Conservation (phyloP, 2,113 vertebrate species). For the Melanocharis versteri region DNA sequence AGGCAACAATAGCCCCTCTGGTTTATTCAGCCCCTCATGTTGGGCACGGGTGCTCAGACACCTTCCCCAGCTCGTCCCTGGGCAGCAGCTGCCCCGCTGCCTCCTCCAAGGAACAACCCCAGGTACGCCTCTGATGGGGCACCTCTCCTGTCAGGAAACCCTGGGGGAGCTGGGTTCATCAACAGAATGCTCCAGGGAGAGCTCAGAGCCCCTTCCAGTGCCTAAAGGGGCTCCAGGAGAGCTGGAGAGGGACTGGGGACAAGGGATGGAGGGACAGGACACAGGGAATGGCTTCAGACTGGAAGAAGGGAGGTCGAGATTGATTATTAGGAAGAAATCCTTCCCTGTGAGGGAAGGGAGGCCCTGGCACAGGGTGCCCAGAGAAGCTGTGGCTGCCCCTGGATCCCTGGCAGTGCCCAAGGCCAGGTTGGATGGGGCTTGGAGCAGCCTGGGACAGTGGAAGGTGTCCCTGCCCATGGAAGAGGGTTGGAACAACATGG, state of each 20-base stretch:
- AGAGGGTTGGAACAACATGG: background rate
- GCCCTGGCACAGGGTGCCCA: background rate
- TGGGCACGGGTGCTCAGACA: background rate
- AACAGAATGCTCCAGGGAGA: background rate
- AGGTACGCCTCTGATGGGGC: background rate
- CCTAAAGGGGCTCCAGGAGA: background rate
- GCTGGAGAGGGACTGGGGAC: background rate
- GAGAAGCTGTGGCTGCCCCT: background rate
- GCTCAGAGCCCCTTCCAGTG: fast-evolving
- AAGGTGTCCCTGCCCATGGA: background rate
- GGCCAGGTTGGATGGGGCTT: background rate
- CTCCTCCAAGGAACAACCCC: conserved; percentile 35
- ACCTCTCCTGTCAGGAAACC: background rate
- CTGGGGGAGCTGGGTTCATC: background rate
- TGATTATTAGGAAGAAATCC: background rate
- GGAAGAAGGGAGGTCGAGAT: fast-evolving
- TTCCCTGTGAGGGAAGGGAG: fast-evolving
- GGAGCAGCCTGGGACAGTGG: background rate
- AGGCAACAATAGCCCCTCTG: conserved; percentile 40
- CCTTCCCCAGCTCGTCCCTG: background rate
- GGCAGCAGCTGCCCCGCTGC: conserved; percentile 48
- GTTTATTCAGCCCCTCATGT: background rate
- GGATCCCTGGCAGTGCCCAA: background rate
- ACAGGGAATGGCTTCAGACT: background rate
- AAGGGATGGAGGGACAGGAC: background rate